Base-by-base conservation (phyloP, 2,113 vertebrate genomes). In the Odobenus rosmarus region DNA sequence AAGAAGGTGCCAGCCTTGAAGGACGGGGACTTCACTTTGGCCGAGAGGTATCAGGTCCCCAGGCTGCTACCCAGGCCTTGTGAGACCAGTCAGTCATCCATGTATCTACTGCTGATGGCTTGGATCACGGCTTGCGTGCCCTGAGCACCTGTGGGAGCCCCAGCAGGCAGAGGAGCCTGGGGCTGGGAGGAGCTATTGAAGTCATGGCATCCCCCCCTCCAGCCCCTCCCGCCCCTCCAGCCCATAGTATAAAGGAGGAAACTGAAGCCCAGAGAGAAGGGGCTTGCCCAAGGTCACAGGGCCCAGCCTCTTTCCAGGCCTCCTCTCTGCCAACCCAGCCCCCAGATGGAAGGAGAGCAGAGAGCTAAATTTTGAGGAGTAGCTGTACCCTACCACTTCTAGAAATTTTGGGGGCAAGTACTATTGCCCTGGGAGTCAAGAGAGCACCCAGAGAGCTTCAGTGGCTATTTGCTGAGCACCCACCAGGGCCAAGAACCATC, bases 1-100 rank as follows among this genome's bases (percentile, higher is more conserved):
- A 99, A 97, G 97, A 99, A 99, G 90, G 98, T 99, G 67, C 99
- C 99, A 4, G 99, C 99, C 3, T 97, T 99, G 96, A 99, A 99
- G 98, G 99, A 99, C 0, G 99, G 99, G 67, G 98, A 98, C 96
- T 99, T 99, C 90, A 97, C 99, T 64, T 98, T 99, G 86, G 99
- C 99, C 4, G 99, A 99, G 90, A 99, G 99, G 99, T 99, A 98
- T 97, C 74, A 31, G 46, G 88, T 84, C 14, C 62, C 39, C 26
- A 46, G 64, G 28, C 21, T 36, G n/a, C 79, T 85, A 3, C 42
- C 26, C 23, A 2, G 59, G 39, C 84, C 64, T 55, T 72, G 55
- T 28, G 33, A 72, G 53, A 13, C 23, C 39, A 39, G 64, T 31
- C 62, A 79, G 53, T 21, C 12, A 12, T 19, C 7, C 74, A 55